Evolutionary conservation across 1,140 invertebrate species (phyloP).

Genomic region (Papilio helenus): DNA sequence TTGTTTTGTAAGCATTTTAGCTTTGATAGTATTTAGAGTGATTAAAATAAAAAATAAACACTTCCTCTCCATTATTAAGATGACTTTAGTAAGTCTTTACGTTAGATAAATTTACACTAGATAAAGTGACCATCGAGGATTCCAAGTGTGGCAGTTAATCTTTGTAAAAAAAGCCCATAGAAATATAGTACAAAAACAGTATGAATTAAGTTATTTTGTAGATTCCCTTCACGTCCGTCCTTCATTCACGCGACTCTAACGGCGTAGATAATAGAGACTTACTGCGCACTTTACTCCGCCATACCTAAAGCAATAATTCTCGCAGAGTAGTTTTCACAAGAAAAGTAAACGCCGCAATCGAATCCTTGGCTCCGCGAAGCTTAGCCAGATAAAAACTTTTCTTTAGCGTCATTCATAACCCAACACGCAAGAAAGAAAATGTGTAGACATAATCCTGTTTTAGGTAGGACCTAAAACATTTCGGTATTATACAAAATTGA

Average conservation of each 20-base stretch:
- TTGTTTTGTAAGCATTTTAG: not conserved
- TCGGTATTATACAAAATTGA: not conserved
- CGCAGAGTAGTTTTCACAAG: slow-evolving; percentile 66
- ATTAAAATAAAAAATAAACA: too few relatives aligned
- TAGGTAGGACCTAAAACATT: not conserved
- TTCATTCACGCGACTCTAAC: slow-evolving; percentile 79
- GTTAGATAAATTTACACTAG: not conserved
- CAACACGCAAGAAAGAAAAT: slow-evolving; percentile 8
- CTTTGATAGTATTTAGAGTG: too few relatives aligned
- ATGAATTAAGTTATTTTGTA: slow-evolving; percentile 68
- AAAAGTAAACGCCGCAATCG: slow-evolving; percentile 56
- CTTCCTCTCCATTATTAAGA: too few relatives aligned
- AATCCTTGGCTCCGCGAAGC: slow-evolving; percentile 36
- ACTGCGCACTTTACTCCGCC: slow-evolving; percentile 76
- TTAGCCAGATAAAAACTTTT: slow-evolving; percentile 37
- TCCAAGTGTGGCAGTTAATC: not conserved
- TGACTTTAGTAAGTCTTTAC: not conserved
- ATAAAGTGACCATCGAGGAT: not conserved
- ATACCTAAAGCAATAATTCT: slow-evolving; percentile 76
- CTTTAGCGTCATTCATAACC: slow-evolving; percentile 32
- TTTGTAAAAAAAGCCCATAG: not conserved
- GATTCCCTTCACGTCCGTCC: slow-evolving; percentile 74
- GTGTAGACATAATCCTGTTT: not conserved
- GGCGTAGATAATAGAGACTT: slow-evolving; percentile 80
- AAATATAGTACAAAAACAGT: slow-evolving; percentile 57